A percentile compares a stretch with the other conserved stretches of the same genome.
These are phyloP conservation scores for Pseudochromis fuscus DNA, from an alignment of 2,797 vertebrate species.

Conservation along the genomic window DNA sequence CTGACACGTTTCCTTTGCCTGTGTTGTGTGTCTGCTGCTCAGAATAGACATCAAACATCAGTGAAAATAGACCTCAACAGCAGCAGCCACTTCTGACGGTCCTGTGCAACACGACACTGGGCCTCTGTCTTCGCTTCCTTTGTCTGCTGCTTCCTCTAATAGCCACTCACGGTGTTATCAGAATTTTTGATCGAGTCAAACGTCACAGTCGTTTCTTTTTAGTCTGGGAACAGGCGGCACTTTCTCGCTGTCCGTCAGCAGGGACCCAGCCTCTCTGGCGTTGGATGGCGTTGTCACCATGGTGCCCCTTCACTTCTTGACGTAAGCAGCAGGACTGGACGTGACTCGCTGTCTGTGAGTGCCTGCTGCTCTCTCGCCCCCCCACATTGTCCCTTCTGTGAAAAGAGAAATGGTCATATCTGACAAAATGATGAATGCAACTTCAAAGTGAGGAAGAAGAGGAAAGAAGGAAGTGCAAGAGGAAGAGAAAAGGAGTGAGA, in stretches of 20 bases:
- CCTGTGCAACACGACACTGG: constrained; percentile 33
- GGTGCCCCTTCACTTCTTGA: constrained; percentile 72
- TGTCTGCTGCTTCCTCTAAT: constrained; percentile 50
- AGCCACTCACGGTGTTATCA: constrained; percentile 32
- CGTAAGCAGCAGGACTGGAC: constrained; percentile 65
- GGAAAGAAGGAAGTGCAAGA: not conserved
- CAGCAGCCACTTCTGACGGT: constrained; percentile 38
- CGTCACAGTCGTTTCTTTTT: constrained; percentile 52
- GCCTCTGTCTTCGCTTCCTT: constrained; percentile 50
- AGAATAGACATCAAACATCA: constrained; percentile 61
- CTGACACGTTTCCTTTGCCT: constrained; percentile 5
- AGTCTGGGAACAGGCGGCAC: constrained; percentile 48
- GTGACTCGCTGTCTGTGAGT: constrained; percentile 60
- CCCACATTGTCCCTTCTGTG: constrained; percentile 24
- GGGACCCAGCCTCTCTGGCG: constrained; percentile 39
- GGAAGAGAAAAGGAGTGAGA: not conserved
- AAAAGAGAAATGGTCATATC: constrained; percentile 18
- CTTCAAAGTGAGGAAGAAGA: constrained; percentile 5
- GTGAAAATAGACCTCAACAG: constrained; percentile 48
- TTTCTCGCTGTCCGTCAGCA: constrained; percentile 38
- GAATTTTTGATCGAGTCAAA: constrained; percentile 48
- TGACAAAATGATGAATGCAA: constrained; percentile 29
- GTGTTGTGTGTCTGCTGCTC: constrained; percentile 33
- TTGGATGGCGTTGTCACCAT: constrained; percentile 74
- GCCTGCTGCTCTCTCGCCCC: constrained; percentile 33